A percentile compares a stretch with the other conserved stretches of the same genome.
These are phyloP conservation scores for Hippocampus kuda DNA, from an alignment of 2,797 vertebrate species.

Conservation along the genomic window DNA sequence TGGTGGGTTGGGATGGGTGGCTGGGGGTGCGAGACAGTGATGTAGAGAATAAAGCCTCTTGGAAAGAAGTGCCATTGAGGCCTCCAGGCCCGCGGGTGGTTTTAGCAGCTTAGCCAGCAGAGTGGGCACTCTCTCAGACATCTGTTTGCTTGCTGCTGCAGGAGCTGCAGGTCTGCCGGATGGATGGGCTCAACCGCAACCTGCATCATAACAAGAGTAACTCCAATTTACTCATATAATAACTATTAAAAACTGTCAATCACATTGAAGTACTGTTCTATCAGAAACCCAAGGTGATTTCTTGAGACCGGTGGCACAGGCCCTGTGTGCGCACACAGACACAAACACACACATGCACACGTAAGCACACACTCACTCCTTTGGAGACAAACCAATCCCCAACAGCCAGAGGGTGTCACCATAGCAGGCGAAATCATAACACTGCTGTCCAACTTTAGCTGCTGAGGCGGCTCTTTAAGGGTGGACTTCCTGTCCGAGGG, in stretches of 20 bases:
- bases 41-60: slow-evolving; percentile 51
- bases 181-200: slow-evolving; percentile 49
- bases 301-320: background rate
- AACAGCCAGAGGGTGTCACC: slow-evolving; percentile 55
- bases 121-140: slow-evolving; percentile 75
- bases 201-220: slow-evolving; percentile 30
- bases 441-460: slow-evolving; percentile 57
- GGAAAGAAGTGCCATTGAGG: slow-evolving; percentile 59
- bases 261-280: background rate
- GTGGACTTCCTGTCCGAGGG: slow-evolving; percentile 32
- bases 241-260: background rate
- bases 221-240: background rate
- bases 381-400: slow-evolving; percentile 56
- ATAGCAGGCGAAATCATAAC: slow-evolving; percentile 55
- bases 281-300: background rate
- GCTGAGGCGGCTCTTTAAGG: slow-evolving; percentile 60
- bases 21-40: slow-evolving; percentile 31
- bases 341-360: slow-evolving; percentile 7
- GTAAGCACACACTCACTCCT: slow-evolving; percentile 17
- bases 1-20: background rate
- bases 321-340: background rate
- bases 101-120: slow-evolving; percentile 64
- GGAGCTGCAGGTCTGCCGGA: slow-evolving; percentile 54
- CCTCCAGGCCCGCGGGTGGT: slow-evolving; percentile 66
- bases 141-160: slow-evolving; percentile 75